Conservation (phyloP, 2,888 invertebrate species). For the Hoplodrina blanda region DNA sequence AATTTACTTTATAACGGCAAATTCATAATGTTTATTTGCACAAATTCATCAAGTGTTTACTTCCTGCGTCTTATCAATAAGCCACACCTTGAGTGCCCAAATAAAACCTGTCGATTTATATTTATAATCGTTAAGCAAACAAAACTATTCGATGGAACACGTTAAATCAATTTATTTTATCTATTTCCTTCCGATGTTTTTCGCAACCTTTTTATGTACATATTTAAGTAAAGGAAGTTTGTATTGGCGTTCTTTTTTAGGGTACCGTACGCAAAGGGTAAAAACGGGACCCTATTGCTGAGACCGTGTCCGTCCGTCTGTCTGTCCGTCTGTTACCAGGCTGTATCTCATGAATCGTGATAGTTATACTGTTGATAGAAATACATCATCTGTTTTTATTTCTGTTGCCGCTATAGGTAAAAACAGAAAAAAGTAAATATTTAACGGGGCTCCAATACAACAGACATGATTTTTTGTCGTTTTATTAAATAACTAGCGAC, state of each 20-base stretch:
- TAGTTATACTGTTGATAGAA: too few species aligned
- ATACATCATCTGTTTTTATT: too few species aligned
- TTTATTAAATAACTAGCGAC: too few species aligned
- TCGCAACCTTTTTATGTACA: slow-evolving; percentile 24
- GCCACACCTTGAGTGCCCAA: slow-evolving; percentile 43
- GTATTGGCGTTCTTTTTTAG: slow-evolving; percentile 11
- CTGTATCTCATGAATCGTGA: too few species aligned
- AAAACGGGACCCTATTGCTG: too few species aligned
- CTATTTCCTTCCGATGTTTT: slow-evolving; percentile 57
- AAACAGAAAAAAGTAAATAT: too few species aligned
- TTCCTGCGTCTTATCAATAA: slow-evolving; percentile 33
- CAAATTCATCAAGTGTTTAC: neutral
- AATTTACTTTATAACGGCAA: neutral
- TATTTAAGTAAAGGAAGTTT: slow-evolving; percentile 27
- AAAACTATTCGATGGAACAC: slow-evolving; percentile 37
- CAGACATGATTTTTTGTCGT: too few species aligned
- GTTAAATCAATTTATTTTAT: slow-evolving; percentile 49
- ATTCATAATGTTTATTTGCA: slow-evolving; percentile 12
- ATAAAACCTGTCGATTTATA: slow-evolving; percentile 30
- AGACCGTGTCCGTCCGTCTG: too few species aligned
- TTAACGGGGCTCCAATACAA: too few species aligned
- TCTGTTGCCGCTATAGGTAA: too few species aligned
- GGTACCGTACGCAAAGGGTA: too few species aligned
- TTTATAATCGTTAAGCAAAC: slow-evolving; percentile 33
- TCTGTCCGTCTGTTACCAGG: too few species aligned